Evolutionary conservation across 2,888 invertebrate genomes (phyloP), one percentile per base, ranked within the genome.

Genomic region (Cosmopolites sordidus): DNA sequence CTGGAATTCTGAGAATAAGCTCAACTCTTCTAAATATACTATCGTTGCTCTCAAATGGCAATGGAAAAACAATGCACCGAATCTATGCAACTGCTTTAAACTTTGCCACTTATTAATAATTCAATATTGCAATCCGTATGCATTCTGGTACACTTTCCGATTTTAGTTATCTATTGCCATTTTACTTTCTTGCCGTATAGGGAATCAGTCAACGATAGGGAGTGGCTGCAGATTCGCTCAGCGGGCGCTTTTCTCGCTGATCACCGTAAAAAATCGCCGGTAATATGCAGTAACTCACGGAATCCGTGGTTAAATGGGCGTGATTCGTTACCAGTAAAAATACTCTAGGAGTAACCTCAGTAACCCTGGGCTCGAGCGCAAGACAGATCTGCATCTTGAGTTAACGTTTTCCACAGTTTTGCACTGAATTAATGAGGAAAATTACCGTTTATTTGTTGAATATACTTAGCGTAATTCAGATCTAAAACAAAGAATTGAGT

Each of bases 241-340:
- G 58, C 58, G 43, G 58, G 58, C 51, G 58, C 54, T 54, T 54
- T 58, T 58, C 54, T 46, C 54, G 54, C 48, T 46, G 48, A 45
- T 45, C 51, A 55, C 47, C 50, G 52, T 55, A 54, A 60, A 62
- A 59, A 60, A 60, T 53, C 38, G 49, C 37, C 55, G 39, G 54
- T 61, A 62, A 62, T 63, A 60, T 62, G 62, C 61, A 63, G 62
- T 62, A 64, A 62, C 58, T 63, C 60, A 63, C 58, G 58, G 60
- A 60, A 60, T 45, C 45, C 50, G 33, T 11, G 39, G 27, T 27
- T 39, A 44, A 14, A 44, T 51, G 51, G 52, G 56, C 51, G 52
- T 56, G 37, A 48, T 48, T 48, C 43, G n/a, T 46, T 40, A 47
- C 46, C 38, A 17, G 22, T 49, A 43, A 43, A 53, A 54, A 51